These are phyloP conservation scores for Pardosa pseudoannulata DNA, from an alignment of 2,888 invertebrate genomes.

Conservation along the genomic window DNA sequence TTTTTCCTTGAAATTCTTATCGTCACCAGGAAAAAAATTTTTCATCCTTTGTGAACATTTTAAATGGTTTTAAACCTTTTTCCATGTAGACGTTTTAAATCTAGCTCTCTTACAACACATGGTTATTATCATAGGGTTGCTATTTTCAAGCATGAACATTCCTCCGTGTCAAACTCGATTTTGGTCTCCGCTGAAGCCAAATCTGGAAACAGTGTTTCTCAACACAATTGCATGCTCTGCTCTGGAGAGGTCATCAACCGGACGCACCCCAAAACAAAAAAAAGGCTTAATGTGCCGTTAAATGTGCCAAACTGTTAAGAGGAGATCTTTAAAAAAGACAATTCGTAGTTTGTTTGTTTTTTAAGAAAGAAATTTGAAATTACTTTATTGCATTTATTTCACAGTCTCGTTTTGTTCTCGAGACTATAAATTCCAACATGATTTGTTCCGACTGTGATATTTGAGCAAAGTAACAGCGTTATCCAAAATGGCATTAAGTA, in stretches of 20 bases:
- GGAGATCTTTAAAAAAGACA: no score
- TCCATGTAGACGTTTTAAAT: slow-evolving; percentile 43
- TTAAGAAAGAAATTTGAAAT: no score
- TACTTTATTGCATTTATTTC: no score
- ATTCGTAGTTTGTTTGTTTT: no score
- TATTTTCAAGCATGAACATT: slow-evolving; percentile 49
- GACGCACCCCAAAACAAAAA: no score
- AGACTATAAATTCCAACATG: no score
- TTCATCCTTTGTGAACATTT: slow-evolving; percentile 16
- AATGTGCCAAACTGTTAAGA: neutral
- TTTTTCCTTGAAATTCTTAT: slow-evolving; percentile 3
- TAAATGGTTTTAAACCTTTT: slow-evolving; percentile 45
- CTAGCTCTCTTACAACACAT: slow-evolving; percentile 22
- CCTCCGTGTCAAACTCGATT: slow-evolving; percentile 26
- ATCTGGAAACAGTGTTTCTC: slow-evolving; percentile 53
- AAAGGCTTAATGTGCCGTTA: neutral
- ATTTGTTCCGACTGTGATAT: no score
- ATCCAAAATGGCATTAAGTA: no score
- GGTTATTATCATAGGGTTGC: slow-evolving; percentile 20
- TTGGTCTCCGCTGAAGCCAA: slow-evolving; percentile 16
- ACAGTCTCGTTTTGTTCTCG: no score
- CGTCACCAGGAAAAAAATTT: slow-evolving; percentile 59
- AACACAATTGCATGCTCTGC: slow-evolving; percentile 30
- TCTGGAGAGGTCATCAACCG: neutral
- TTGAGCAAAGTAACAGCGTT: no score